Conservation (phyloP, 2,113 vertebrate species). For the Genyomyrus donnyi region DNA sequence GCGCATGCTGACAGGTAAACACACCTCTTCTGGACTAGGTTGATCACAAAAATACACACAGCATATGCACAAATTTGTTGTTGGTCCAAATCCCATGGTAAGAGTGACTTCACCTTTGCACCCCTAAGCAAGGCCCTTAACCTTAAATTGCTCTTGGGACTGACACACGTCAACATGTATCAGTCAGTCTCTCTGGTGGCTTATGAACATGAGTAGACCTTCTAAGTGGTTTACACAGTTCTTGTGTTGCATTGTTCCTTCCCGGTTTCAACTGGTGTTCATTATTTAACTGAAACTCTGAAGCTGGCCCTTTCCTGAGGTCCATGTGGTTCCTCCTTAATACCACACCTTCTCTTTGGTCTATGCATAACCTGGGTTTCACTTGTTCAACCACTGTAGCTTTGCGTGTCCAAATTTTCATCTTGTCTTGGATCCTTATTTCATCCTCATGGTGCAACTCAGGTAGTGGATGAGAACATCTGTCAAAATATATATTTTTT, state of each 20-base stretch:
- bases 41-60: neutral
- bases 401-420: neutral
- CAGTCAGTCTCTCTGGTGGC: too few species aligned
- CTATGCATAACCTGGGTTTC: neutral
- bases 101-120: neutral
- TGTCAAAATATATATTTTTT: neutral
- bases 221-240: too few species aligned
- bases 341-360: neutral
- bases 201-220: too few species aligned
- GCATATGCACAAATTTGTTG: neutral
- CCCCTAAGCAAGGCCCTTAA: neutral
- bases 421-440: neutral
- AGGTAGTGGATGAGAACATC: neutral
- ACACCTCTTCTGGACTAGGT: neutral
- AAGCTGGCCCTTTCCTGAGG: too few species aligned
- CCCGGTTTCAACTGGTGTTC: too few species aligned
- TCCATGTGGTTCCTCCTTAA: neutral
- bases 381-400: neutral
- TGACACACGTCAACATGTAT: neutral
- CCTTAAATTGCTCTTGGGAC: neutral
- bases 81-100: neutral
- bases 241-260: too few species aligned
- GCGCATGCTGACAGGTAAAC: constrained; percentile 76
- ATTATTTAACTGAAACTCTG: too few species aligned
- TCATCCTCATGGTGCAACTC: neutral